These are phyloP conservation scores for Agrotis segetum DNA, from an alignment of 2,888 invertebrate genomes.

Conservation along the genomic window DNA sequence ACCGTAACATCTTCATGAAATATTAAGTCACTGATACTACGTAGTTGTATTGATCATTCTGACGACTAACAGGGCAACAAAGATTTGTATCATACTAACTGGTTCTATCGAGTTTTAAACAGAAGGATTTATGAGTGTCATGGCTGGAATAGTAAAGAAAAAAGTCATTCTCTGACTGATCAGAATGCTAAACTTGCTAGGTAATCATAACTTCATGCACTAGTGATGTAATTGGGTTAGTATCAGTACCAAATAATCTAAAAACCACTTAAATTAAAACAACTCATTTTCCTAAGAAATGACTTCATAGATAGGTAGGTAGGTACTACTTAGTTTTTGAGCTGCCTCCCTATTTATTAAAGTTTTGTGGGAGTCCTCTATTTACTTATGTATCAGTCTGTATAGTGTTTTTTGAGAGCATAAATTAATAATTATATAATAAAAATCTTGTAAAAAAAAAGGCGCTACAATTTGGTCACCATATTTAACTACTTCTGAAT, in stretches of 20 bases:
- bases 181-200: neutral
- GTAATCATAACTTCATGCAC: neutral
- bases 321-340: no score
- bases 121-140: neutral
- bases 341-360: no score
- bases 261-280: neutral
- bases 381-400: no score
- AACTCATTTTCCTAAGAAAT: no score
- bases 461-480: no score
- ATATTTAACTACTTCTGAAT: no score
- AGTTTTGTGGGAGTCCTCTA: no score
- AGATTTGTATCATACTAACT: conserved; percentile 2
- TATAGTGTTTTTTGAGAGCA: no score
- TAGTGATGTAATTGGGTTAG: neutral
- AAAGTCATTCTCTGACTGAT: conserved; percentile 9
- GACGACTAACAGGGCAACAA: neutral
- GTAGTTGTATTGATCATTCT: conserved; percentile 3
- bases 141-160: conserved; percentile 1
- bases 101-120: neutral
- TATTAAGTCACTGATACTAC: neutral
- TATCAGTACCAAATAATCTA: neutral
- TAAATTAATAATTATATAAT: no score
- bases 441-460: no score
- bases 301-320: no score
- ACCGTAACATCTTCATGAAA: neutral